Evolutionary conservation across 2,888 invertebrate genomes (phyloP), one percentile per base, ranked within the genome.

Genomic region (Amorpha juglandis): DNA sequence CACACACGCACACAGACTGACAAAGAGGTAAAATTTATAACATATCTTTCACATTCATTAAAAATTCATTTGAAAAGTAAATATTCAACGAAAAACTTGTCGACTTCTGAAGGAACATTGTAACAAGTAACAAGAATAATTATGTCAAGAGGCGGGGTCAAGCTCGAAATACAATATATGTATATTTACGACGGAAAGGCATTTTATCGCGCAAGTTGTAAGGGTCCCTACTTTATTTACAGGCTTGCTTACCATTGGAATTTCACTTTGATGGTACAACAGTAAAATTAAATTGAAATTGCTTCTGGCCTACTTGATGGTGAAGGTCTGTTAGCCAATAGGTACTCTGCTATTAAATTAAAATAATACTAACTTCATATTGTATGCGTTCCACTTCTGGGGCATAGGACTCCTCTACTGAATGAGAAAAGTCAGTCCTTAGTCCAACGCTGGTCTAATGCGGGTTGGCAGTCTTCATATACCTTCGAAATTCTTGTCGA

Each of bases 81-180:
- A 19, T 58, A 42, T 38, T 38, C 19, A 42, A 42, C 16, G 42
- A 58, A 42, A 16, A 19, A 42, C 27, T 19, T 42, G 19, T 16
- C n/a, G 12, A 4, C 58, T 38, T 35, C n/a, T 55, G 35, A 52
- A 1, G 14, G 11, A 19, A 58, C 19, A 42, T 42, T 58, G 58
- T 42, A 58, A 19, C 42, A 58, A 58, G 42, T n/a, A n/a, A n/a
- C n/a, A n/a, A n/a, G n/a, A n/a, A n/a, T 58, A 58, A 58, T 58
- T 58, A 19, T 42, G 42, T 19, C 58, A 58, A 16, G 58, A 33
- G 12, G 27, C 38, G 55, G n/a, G 58, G 58, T 58, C 58, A 58
- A 19, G 42, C 21, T 52, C 35, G 16, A 55, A 38, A 38, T 38
- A 11, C 11, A 38, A 19, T 14, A 38, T 38, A 58, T 19, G 21